A percentile compares a stretch with the other conserved stretches of the same genome.
Conservation (phyloP, 2,797 vertebrate species). For the Falco naumanni region DNA sequence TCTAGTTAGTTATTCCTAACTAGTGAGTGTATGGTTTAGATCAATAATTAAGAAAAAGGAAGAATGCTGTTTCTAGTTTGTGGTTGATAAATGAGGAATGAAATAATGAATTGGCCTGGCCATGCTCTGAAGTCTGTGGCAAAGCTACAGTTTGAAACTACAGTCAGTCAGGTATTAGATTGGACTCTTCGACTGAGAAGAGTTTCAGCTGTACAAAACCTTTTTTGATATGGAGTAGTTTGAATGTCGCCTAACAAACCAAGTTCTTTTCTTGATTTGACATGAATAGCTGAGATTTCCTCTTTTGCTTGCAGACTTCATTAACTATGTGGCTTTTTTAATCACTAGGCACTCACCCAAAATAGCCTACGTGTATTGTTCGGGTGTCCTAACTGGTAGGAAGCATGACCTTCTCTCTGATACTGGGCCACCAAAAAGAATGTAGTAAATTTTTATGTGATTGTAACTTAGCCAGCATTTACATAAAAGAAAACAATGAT, state of each 20-base stretch:
- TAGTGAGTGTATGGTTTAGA: neutral
- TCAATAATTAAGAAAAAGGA: neutral
- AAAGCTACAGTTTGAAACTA: neutral
- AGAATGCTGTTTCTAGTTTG: neutral
- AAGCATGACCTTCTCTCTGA: slow-evolving; percentile 27
- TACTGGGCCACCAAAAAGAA: slow-evolving; percentile 21
- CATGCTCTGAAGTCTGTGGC: neutral
- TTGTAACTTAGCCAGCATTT: slow-evolving; percentile 50
- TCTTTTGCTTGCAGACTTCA: slow-evolving; percentile 12
- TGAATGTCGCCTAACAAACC: neutral
- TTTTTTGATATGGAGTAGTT: neutral
- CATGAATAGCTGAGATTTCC: neutral
- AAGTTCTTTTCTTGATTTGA: slow-evolving; percentile 1
- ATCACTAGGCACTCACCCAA: slow-evolving; percentile 1
- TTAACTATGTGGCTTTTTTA: neutral
- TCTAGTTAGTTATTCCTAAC: neutral
- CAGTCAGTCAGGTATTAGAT: neutral
- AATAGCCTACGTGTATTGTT: neutral
- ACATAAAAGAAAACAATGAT: slow-evolving; percentile 61
- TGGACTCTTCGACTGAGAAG: neutral
- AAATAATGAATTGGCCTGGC: neutral
- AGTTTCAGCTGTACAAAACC: neutral
- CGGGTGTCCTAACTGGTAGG: neutral
- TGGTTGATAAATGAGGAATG: neutral
- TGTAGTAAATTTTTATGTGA: slow-evolving; percentile 42